Conservation (phyloP, 2,113 vertebrate genomes). For the Zosterops borbonicus region DNA sequence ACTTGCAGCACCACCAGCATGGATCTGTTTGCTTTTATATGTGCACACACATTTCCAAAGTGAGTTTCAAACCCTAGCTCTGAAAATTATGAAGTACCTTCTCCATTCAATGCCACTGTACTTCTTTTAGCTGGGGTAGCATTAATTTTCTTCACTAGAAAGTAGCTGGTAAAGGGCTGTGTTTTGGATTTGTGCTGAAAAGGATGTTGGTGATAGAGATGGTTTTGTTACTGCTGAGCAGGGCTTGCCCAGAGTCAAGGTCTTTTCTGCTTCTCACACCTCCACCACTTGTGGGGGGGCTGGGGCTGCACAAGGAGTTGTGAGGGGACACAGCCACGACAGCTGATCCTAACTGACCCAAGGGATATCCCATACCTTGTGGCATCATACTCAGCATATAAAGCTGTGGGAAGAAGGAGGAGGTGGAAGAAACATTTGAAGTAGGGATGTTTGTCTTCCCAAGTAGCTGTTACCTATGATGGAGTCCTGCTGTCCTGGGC, state of each 20-base stretch:
- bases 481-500: background rate
- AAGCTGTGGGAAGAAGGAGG: background rate
- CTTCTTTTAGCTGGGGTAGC: background rate
- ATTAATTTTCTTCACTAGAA: background rate
- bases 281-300: fast-evolving
- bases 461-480: background rate
- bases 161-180: background rate
- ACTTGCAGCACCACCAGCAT: background rate
- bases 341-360: background rate
- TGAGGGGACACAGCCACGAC: background rate
- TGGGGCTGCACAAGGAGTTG: background rate
- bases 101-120: background rate
- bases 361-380: background rate
- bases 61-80: background rate
- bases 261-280: background rate
- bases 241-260: background rate
- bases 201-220: background rate
- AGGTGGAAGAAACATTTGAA: background rate
- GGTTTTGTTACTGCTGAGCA: background rate
- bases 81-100: background rate
- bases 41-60: fast-evolving
- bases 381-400: background rate
- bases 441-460: background rate
- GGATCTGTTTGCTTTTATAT: background rate
- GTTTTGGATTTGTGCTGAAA: background rate